Conservation (phyloP, 1,140 invertebrate species). For the Argopecten irradians region DNA sequence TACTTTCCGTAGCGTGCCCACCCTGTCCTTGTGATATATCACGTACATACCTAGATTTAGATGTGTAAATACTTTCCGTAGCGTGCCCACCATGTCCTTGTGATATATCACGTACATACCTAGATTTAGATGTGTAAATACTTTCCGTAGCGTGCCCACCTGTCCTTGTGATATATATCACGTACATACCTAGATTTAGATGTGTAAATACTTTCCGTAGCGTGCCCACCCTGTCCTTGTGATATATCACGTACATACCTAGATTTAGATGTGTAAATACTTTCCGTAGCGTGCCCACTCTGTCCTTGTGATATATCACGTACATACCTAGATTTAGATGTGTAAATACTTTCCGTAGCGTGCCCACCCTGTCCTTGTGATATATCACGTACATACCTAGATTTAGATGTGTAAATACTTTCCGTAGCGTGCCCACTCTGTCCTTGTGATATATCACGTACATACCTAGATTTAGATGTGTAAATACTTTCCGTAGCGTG, state of each 20-base stretch:
- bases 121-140: not conserved
- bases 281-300: not conserved
- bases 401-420: not conserved
- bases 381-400: not conserved
- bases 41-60: not conserved
- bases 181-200: slow-evolving; percentile 2
- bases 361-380: not conserved
- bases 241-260: not conserved
- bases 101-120: not conserved
- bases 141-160: not conserved
- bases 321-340: slow-evolving; percentile 4
- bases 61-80: not conserved
- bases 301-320: not conserved
- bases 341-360: not conserved
- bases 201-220: not conserved
- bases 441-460: not conserved
- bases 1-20: not conserved
- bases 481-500: not conserved
- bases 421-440: not conserved
- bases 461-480: not conserved
- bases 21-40: not conserved
- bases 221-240: not conserved
- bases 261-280: not conserved
- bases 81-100: not conserved
- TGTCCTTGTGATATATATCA: not conserved